phyloP scores from a whole-genome alignment of 2,888 invertebrate species.

The Zaprionus bogoriensis region DNA sequence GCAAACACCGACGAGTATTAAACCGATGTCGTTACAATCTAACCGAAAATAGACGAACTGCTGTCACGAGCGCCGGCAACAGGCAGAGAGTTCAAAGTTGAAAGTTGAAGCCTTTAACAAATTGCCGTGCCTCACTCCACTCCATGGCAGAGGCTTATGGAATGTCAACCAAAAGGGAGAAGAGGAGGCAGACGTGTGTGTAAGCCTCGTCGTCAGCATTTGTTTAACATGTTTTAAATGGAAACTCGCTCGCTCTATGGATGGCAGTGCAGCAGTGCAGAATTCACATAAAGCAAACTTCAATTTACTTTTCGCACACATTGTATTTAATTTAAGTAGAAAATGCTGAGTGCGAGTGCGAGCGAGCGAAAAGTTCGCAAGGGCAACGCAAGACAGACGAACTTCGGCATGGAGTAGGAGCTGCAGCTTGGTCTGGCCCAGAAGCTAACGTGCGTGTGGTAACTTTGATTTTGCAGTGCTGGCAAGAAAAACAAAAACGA shows the following conservation, averaged over 20 bases:
- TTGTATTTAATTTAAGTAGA: conserved; percentile 77
- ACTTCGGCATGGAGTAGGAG: conserved; percentile 18
- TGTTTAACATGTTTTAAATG: conserved; percentile 59
- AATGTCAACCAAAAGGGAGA: conserved; percentile 38
- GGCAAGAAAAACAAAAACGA: conserved; percentile 41
- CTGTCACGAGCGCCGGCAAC: not conserved
- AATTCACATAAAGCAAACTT: conserved; percentile 70
- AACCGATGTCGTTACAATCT: conserved; percentile 1
- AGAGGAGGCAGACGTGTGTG: conserved; percentile 9
- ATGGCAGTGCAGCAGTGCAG: conserved; percentile 41
- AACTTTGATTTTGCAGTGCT: conserved; percentile 67
- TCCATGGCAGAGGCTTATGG: not conserved
- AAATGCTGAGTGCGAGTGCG: conserved; percentile 34
- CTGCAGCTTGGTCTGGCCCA: conserved; percentile 14
- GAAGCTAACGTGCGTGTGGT: conserved; percentile 55
- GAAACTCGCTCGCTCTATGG: conserved; percentile 28
- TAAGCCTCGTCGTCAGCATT: conserved; percentile 44
- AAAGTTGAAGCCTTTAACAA: conserved; percentile 49
- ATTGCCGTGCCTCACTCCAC: not conserved
- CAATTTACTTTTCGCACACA: conserved; percentile 75
- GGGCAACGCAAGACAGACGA: conserved; percentile 38
- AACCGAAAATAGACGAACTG: not conserved
- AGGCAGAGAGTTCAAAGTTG: conserved; percentile 31
- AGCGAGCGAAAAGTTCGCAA: conserved; percentile 48
- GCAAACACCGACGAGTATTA: conserved; percentile 5